Evolutionary conservation across 1,140 invertebrate genomes (phyloP).

Genomic region (Ganaspis sp.): DNA sequence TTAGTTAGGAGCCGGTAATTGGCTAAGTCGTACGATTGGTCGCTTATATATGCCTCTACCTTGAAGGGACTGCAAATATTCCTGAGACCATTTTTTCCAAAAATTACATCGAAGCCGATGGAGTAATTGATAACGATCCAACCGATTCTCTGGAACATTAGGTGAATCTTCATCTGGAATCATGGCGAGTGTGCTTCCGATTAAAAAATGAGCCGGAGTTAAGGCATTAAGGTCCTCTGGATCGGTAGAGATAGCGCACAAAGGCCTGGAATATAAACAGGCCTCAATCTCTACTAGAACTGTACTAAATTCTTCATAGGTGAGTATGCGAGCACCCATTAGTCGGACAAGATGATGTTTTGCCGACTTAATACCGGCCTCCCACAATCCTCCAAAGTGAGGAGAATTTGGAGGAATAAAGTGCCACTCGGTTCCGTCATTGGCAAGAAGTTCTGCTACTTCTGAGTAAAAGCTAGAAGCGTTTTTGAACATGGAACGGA

Average conservation of each 20-base stretch:
- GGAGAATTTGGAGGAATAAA: conserved; percentile 29
- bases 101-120: not conserved
- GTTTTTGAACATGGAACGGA: not conserved
- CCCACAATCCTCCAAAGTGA: conserved; percentile 33
- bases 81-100: not conserved
- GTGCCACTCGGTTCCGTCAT: not conserved
- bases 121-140: not conserved
- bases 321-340: not conserved
- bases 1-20: too few species aligned
- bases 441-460: not conserved
- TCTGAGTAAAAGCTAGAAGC: not conserved
- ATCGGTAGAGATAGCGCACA: not conserved
- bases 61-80: not conserved
- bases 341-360: conserved; percentile 32
- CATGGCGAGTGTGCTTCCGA: not conserved
- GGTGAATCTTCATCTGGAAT: not conserved
- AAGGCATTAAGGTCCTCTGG: not conserved
- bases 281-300: conserved; percentile 20
- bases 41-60: not conserved
- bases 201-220: conserved; percentile 17
- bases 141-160: not conserved
- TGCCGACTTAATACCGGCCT: conserved; percentile 38
- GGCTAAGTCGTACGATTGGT: too few species aligned
- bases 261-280: not conserved
- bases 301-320: conserved; percentile 23